phyloP scores from a whole-genome alignment of 2,797 vertebrate species.

The Esox masquinongy region DNA sequence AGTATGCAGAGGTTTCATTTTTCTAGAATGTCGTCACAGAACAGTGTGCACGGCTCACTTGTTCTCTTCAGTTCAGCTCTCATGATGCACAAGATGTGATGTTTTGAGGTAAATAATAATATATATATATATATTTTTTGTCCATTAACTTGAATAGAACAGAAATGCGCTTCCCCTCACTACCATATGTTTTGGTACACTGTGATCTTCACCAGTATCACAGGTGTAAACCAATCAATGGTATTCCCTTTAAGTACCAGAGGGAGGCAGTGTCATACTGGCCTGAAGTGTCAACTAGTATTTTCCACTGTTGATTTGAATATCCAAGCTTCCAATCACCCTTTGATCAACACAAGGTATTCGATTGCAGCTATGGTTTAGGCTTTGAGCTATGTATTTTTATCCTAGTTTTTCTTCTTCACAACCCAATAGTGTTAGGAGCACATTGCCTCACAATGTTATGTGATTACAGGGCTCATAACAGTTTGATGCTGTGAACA shows the following conservation, averaged over 20 bases:
- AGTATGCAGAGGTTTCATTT: not conserved
- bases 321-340: slow-evolving; percentile 34
- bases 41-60: not conserved
- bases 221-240: not conserved
- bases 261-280: slow-evolving; percentile 74
- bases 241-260: slow-evolving; percentile 63
- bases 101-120: not conserved
- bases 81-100: not conserved
- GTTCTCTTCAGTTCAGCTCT: not conserved
- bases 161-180: not conserved
- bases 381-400: not conserved
- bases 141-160: not conserved
- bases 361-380: not conserved
- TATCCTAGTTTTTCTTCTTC: not conserved
- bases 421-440: not conserved
- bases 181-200: not conserved
- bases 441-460: not conserved
- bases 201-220: not conserved
- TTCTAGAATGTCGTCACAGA: not conserved
- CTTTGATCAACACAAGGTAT: not conserved
- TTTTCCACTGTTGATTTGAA: not conserved
- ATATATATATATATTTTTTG: not conserved
- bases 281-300: slow-evolving; percentile 6
- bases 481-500: not conserved
- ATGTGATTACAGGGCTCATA: not conserved